These are phyloP conservation scores for Dromas ardeola DNA, from an alignment of 2,113 vertebrate genomes.

Conservation along the genomic window DNA sequence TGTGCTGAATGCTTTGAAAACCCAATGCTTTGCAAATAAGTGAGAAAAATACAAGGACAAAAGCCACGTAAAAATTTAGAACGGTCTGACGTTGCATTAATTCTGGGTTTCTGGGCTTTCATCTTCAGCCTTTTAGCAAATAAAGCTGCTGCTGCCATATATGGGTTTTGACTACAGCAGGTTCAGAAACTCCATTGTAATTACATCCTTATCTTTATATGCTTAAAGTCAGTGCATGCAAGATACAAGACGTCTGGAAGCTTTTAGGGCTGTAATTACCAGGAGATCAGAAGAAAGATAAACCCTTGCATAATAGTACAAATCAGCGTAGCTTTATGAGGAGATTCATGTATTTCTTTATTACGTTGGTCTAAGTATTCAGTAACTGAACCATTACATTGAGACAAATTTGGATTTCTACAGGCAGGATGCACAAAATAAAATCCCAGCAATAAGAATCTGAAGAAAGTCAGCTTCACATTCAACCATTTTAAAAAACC, in stretches of 20 bases:
- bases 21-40: not conserved
- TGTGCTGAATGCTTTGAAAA: not conserved
- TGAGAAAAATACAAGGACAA: not conserved
- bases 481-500: rapidly evolving
- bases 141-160: not conserved
- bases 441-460: not conserved
- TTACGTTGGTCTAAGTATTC: not conserved
- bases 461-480: not conserved
- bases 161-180: not conserved
- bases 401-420: not conserved
- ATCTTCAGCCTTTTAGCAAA: not conserved
- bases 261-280: not conserved
- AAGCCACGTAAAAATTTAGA: not conserved
- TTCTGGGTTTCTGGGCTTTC: not conserved
- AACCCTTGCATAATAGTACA: not conserved
- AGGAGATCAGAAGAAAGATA: not conserved
- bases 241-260: not conserved
- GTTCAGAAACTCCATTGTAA: not conserved
- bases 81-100: rapidly evolving
- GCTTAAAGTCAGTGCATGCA: not conserved
- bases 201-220: not conserved
- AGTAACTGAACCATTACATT: not conserved
- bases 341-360: not conserved
- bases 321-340: not conserved
- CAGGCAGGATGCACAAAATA: not conserved